Percentiles rank a stretch among this genome's conserved stretches.
phyloP scores from a whole-genome alignment of 2,113 vertebrate genomes.

The Actinemys pallida region DNA sequence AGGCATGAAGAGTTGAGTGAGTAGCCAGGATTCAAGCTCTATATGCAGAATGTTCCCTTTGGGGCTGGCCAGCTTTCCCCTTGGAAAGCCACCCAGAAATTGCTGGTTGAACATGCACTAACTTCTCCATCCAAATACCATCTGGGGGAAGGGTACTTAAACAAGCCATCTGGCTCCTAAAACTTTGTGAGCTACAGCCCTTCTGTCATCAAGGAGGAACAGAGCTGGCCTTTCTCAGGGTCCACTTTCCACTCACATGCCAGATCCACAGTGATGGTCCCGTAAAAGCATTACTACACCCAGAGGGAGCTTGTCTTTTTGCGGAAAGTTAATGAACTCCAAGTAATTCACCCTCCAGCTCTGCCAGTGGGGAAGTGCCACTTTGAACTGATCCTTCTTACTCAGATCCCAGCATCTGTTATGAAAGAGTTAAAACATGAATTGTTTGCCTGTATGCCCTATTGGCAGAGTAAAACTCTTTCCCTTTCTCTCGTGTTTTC shows the following conservation, averaged over 20 bases:
- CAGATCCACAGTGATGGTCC: not conserved
- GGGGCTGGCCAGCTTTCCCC: not conserved
- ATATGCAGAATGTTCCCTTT: not conserved
- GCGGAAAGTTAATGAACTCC: not conserved
- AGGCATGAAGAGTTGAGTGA: not conserved
- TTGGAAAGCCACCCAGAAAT: not conserved
- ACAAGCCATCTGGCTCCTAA: not conserved
- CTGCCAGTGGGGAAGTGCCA: not conserved
- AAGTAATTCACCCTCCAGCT: not conserved
- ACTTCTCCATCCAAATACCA: not conserved
- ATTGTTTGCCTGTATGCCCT: not conserved
- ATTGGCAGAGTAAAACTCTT: not conserved
- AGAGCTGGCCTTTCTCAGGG: not conserved
- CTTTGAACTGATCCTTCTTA: not conserved
- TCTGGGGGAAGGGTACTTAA: not conserved
- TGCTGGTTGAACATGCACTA: not conserved
- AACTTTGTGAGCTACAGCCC: not conserved
- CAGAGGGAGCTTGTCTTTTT: not conserved
- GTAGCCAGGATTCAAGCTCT: not conserved
- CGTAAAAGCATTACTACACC: not conserved
- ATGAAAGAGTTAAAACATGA: constrained; percentile 1
- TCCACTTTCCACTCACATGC: not conserved
- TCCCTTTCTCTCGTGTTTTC: constrained; percentile 1
- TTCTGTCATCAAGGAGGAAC: not conserved
- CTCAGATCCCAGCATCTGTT: not conserved